phyloP scores from a whole-genome alignment of 2,888 invertebrate genomes.

The Brenthis ino region DNA sequence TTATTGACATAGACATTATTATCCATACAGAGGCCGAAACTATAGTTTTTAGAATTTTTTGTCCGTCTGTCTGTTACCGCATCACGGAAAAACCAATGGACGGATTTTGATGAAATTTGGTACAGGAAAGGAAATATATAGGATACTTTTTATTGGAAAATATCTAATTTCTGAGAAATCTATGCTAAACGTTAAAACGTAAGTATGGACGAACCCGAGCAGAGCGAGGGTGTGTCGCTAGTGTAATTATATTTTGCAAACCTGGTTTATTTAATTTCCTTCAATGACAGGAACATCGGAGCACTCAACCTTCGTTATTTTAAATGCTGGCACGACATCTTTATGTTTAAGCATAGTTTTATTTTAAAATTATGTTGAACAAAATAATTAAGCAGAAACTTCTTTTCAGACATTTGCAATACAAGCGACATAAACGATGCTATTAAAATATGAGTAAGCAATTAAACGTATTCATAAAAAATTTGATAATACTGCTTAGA shows the following conservation, averaged over 20 bases:
- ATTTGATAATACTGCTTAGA: not conserved
- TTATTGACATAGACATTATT: too few species aligned
- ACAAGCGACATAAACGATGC: not conserved
- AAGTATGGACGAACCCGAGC: too few species aligned
- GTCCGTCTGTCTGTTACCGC: too few species aligned
- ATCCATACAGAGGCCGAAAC: too few species aligned
- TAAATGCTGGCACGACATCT: slow-evolving; percentile 11
- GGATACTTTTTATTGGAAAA: too few species aligned
- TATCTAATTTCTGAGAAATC: too few species aligned
- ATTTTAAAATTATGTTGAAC: not conserved
- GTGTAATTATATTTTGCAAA: slow-evolving; percentile 51
- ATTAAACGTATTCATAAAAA: not conserved
- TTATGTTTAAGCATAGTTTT: slow-evolving; percentile 7
- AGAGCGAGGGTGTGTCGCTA: too few species aligned
- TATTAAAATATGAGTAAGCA: not conserved
- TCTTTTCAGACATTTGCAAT: not conserved
- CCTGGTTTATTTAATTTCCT: slow-evolving; percentile 71
- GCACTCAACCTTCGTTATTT: slow-evolving; percentile 20
- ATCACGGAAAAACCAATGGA: too few species aligned
- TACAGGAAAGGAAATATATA: too few species aligned
- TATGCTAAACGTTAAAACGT: too few species aligned
- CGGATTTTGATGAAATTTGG: too few species aligned
- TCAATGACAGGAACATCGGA: slow-evolving; percentile 66
- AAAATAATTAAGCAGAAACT: not conserved
- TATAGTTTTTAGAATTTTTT: too few species aligned